Percentiles rank a stretch among this genome's conserved stretches.
These are phyloP conservation scores for Standfussiana lucernea DNA, from an alignment of 2,888 invertebrate genomes.

Conservation along the genomic window DNA sequence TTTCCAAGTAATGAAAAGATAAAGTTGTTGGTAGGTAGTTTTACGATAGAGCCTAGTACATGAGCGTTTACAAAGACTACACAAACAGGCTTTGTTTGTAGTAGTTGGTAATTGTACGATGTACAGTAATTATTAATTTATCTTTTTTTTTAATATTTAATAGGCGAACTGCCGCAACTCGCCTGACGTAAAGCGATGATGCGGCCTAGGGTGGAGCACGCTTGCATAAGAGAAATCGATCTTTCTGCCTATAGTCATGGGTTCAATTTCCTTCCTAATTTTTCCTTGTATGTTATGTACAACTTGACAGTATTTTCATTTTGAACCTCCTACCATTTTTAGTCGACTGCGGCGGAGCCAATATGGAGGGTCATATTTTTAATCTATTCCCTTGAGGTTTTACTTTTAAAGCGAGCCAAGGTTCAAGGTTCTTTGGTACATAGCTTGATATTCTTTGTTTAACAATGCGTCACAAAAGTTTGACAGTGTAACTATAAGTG, in stretches of 20 bases:
- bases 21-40: constrained; percentile 25
- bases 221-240: no score
- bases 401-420: not conserved
- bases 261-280: not conserved
- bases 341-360: not conserved
- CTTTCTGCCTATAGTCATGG: not conserved
- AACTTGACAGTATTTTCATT: no score
- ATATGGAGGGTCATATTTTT: not conserved
- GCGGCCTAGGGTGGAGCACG: no score
- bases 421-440: not conserved
- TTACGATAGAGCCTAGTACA: constrained; percentile 21
- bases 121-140: not conserved
- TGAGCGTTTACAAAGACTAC: not conserved
- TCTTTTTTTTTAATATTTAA: no score
- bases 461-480: not conserved
- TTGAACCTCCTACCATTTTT: not conserved
- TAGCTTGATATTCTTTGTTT: not conserved
- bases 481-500: not conserved
- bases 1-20: constrained; percentile 44
- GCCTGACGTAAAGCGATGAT: no score
- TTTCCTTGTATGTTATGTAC: no score
- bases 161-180: no score
- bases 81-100: not conserved
- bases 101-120: not conserved
- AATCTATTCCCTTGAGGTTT: not conserved